Conservation (phyloP, 2,888 invertebrate species). For the Ecdyonurus torrentis region DNA sequence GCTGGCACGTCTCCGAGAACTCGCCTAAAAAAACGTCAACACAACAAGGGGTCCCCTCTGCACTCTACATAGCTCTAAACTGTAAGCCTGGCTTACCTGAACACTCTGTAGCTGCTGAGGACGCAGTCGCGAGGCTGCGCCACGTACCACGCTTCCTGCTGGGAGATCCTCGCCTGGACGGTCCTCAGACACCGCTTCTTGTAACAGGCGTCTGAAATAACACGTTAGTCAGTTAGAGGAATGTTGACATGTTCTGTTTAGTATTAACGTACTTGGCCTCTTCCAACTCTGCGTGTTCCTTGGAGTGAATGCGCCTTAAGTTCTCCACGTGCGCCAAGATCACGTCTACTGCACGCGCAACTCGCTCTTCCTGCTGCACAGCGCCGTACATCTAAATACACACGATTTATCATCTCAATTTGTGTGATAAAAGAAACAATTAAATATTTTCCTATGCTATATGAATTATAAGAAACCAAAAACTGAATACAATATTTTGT, state of each 20-base stretch:
- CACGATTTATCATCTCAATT: no score
- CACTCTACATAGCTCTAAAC: background rate
- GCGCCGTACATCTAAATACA: constrained; percentile 29
- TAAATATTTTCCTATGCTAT: no score
- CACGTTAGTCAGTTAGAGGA: no score
- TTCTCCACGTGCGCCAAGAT: constrained; percentile 40
- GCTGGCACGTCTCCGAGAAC: constrained; percentile 32
- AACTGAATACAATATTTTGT: no score
- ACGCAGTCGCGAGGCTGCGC: background rate
- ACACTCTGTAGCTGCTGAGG: background rate
- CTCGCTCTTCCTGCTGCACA: constrained; percentile 37
- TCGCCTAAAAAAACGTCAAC: background rate
- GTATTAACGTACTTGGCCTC: constrained; percentile 31
- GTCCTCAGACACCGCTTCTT: background rate
- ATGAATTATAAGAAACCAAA: no score
- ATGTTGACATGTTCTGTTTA: background rate
- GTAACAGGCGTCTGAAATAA: background rate
- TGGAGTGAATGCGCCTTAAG: constrained; percentile 35
- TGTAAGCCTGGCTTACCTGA: background rate
- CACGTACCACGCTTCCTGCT: no score
- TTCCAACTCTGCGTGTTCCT: constrained; percentile 35
- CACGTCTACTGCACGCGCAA: constrained; percentile 36
- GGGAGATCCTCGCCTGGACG: background rate
- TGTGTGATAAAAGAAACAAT: no score
- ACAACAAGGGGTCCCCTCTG: background rate